Evolutionary conservation across 64 coral and sea anemone genomes (phyloP), one percentile per base, ranked within the genome.

Genomic region (Montipora foliosa): DNA sequence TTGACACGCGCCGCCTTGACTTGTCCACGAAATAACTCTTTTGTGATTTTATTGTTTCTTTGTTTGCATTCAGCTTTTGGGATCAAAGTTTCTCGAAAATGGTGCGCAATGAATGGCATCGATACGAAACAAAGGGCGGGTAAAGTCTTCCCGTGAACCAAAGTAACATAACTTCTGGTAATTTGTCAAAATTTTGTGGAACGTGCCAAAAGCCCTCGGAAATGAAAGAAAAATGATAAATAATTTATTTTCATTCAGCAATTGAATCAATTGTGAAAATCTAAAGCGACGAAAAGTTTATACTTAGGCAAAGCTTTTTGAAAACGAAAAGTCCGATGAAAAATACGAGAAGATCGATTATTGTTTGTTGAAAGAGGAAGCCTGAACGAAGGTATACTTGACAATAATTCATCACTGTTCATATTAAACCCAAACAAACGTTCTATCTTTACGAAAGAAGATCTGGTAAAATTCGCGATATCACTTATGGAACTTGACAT

Each of bases 1-100:
- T 51, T 72, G 82, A 66, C 82, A 86, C 82, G 82, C 82, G 82
- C 82, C 66, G 67, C 46, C 29, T 44, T 71, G 47, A 21, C 45
- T 49, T 15, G 17, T n/a, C 11, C 61, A 29, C 81, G 44, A 84
- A 67, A 84, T 84, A 84, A 22, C 82, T 70, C 16, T 47, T 24
- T 71, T 86, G 17, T 72, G 82, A 86, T 69, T 60, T 84, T 45
- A 86, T 72, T 86, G 82, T 86, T 25, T 50, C 82, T 72, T 86
- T 86, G 82, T 86, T 86, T 86, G 64, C 82, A 86, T 47, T 68
- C 37, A 86, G 82, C 82, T 86, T 86, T 86, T 21, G 64, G 49
- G 82, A 51, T 86, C 80, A 86, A 86, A 72, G 66, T 24, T 86
- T 46, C n/a, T 86, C 44, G 19, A 72, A 49, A 51, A 68, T 71